Evolutionary conservation across 2,888 invertebrate genomes (phyloP).

Genomic region (Charanyca ferruginea): DNA sequence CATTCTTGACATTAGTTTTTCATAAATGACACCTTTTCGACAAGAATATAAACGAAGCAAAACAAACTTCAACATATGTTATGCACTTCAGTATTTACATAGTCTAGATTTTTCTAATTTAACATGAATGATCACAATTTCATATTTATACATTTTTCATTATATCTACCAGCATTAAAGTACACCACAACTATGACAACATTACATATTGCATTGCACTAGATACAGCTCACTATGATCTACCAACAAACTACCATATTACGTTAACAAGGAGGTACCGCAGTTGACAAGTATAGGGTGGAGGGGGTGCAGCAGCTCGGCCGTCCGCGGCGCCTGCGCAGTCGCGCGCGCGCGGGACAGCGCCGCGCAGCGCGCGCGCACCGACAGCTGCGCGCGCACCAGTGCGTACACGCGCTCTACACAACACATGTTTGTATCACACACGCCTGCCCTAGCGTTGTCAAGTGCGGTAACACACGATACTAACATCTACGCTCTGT

Average conservation of each 20-base stretch:
- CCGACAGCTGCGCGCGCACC: constrained; percentile 57
- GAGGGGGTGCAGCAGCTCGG: constrained; percentile 43
- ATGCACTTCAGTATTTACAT: background rate
- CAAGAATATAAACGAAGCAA: too few species aligned
- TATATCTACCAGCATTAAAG: background rate
- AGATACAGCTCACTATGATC: background rate
- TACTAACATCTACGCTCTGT: background rate
- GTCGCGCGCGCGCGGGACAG: constrained; percentile 65
- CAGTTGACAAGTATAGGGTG: constrained; percentile 73
- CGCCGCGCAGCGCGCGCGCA: constrained; percentile 69
- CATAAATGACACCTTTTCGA: too few species aligned
- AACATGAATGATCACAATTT: background rate
- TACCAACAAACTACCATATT: background rate
- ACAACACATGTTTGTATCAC: constrained; percentile 7
- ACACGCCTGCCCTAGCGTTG: constrained; percentile 46
- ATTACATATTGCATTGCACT: background rate
- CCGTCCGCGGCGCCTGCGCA: background rate
- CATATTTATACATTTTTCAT: background rate
- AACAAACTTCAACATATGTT: too few species aligned
- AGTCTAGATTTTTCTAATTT: too few species aligned
- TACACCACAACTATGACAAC: background rate
- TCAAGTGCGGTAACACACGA: constrained; percentile 66
- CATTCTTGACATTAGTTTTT: too few species aligned
- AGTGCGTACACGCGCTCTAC: constrained; percentile 62
- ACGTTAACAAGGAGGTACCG: constrained; percentile 62